A percentile compares a stretch with the other conserved stretches of the same genome.
These are phyloP conservation scores for Sthenelais limicola DNA, from an alignment of 2,888 invertebrate species.

Conservation along the genomic window DNA sequence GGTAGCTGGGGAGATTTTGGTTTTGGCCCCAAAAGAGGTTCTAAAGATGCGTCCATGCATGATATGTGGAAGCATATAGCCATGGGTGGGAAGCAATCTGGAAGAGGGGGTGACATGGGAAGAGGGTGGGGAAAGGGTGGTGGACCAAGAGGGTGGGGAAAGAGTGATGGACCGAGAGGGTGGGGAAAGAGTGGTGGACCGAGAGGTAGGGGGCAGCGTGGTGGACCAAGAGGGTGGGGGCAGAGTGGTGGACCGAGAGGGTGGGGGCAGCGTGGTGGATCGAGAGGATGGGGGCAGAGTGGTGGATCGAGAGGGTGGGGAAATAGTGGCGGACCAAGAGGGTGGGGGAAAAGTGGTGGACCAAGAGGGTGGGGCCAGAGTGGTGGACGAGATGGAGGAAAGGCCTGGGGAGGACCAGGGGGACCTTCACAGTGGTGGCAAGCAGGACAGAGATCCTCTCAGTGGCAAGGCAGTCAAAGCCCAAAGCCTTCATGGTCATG, in stretches of 20 bases:
- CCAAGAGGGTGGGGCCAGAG: neutral
- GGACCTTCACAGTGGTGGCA: neutral
- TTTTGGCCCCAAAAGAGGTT: too few species aligned
- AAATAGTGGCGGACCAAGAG: neutral
- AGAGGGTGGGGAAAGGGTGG: neutral
- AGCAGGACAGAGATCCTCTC: too few species aligned
- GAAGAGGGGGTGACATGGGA: neutral
- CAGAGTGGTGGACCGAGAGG: neutral
- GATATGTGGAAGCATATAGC: too few species aligned
- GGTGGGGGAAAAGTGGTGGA: neutral
- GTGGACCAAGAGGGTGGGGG: neutral
- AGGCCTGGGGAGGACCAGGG: neutral
- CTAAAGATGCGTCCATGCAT: too few species aligned
- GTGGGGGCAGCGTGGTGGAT: neutral
- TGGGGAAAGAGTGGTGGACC: neutral
- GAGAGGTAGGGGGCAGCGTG: neutral
- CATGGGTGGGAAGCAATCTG: too few species aligned
- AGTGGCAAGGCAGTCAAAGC: too few species aligned
- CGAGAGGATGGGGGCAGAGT: too few species aligned
- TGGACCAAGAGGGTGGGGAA: neutral
- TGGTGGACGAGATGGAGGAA: neutral
- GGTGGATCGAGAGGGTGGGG: neutral
- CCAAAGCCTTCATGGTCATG: too few species aligned
- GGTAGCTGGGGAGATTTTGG: neutral
- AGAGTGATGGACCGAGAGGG: neutral